These are phyloP conservation scores for Lagria hirta DNA, from an alignment of 2,888 invertebrate species.

Conservation along the genomic window DNA sequence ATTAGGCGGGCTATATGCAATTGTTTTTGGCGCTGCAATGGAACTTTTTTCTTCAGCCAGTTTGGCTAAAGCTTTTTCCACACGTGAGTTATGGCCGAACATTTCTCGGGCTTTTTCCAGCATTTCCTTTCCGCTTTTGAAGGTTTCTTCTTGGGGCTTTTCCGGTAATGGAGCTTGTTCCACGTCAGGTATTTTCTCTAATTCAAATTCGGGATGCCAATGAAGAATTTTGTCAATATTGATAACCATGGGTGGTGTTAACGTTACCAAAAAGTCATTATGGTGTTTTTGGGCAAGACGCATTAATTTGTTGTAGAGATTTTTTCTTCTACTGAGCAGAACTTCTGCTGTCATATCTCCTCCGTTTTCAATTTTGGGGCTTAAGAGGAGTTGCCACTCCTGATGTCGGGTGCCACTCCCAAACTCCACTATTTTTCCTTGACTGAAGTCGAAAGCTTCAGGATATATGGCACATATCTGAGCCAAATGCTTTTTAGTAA, in stretches of 20 bases:
- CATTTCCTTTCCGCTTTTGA: conserved; percentile 80
- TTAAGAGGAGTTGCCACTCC: conserved; percentile 70
- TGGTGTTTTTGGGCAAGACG: conserved; percentile 75
- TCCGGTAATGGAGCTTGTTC: conserved; percentile 70
- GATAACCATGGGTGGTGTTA: conserved; percentile 78
- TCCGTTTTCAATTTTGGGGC: conserved; percentile 61
- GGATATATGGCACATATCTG: conserved; percentile 84
- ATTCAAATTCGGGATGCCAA: conserved; percentile 91
- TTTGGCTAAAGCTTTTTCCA: conserved; percentile 74
- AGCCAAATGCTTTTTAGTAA: conserved; percentile 74
- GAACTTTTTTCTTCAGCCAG: conserved; percentile 55
- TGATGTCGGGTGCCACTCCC: conserved; percentile 67
- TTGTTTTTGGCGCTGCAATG: conserved; percentile 28
- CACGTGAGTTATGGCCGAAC: conserved; percentile 75
- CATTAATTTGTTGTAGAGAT: conserved; percentile 71
- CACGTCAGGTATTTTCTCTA: conserved; percentile 80
- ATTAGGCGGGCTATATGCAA: not conserved
- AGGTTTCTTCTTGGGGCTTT: conserved; percentile 70
- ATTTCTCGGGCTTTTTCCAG: conserved; percentile 73
- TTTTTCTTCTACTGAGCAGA: conserved; percentile 70
- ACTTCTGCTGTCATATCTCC: conserved; percentile 72
- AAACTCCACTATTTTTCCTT: conserved; percentile 73
- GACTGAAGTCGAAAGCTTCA: conserved; percentile 72
- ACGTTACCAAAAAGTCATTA: conserved; percentile 68
- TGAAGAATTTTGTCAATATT: conserved; percentile 74